Conservation (phyloP, 2,888 invertebrate species). For the Dynastes maya region DNA sequence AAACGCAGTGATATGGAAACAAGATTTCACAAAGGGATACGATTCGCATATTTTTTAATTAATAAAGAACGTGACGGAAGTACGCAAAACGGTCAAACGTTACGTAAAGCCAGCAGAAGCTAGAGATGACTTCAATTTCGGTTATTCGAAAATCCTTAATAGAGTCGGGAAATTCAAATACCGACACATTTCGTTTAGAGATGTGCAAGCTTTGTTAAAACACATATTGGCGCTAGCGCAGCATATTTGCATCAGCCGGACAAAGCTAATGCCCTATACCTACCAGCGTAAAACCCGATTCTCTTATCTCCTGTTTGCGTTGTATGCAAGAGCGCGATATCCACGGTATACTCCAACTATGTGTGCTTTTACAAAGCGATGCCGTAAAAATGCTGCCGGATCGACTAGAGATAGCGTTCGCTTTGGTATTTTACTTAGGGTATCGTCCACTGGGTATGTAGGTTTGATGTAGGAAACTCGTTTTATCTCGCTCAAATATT, state of each 20-base stretch:
- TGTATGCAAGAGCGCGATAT: slow-evolving; percentile 17
- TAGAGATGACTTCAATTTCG: background rate
- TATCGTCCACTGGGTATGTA: background rate
- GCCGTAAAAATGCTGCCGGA: slow-evolving; percentile 15
- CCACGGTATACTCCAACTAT: background rate
- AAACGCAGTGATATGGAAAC: too few relatives aligned
- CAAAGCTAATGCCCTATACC: slow-evolving; percentile 26
- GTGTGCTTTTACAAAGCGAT: slow-evolving; percentile 13
- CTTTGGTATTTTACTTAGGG: background rate
- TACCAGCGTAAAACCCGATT: slow-evolving; percentile 17
- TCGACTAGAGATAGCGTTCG: slow-evolving; percentile 1
- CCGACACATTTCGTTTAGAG: slow-evolving; percentile 1
- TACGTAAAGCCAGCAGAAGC: background rate
- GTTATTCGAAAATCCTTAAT: background rate
- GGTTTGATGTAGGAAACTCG: background rate
- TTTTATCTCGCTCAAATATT: background rate
- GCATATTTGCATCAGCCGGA: slow-evolving; percentile 35
- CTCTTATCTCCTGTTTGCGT: slow-evolving; percentile 26
- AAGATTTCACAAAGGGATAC: too few relatives aligned
- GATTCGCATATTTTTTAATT: too few relatives aligned
- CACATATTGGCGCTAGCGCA: slow-evolving; percentile 22
- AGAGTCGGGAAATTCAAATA: background rate
- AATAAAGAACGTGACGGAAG: too few relatives aligned
- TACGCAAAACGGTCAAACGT: background rate
- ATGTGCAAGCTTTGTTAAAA: background rate